Base-by-base conservation (phyloP, 1,140 invertebrate species). In the Drosophila fuyamai region DNA sequence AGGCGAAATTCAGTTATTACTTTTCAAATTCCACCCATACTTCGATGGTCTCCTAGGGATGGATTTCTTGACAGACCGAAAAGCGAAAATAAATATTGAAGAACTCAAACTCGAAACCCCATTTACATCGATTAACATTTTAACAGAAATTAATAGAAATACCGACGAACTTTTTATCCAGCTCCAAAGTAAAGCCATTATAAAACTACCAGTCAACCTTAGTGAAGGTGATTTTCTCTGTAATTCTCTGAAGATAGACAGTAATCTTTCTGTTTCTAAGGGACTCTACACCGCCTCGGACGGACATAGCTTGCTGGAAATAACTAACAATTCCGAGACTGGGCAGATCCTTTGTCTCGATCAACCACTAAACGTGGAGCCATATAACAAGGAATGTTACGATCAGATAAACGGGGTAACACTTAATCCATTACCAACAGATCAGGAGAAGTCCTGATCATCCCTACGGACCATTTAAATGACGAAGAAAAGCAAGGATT, bases 11-110 rank as follows among this genome's bases (percentile, higher is more conserved):
- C 14, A 46, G 44, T 46, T 46, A 12, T 23, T 44, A 41, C 27
- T 57, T 10, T 51, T 71, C 5, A 61, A 62, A 36, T 62, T 62
- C 6, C 53, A 71, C 14, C 38, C 53, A 29, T 43, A 57, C n/a
- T 71, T 71, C 18, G 16, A 63, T 32, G 67, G 59, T 0, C 27
- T 50, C 12, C 27, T 51, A 3, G 47, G 36, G 27, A 36, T 61
- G n/a, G 43, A 59, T 59, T 47, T 62, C 29, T 18, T 62, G 51
- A 62, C 27, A 29, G 12, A 29, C 10, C n/a, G 10, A 8, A 36
- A 59, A 4, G 27, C 32, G 13, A 55, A 55, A 12, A 32, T 47
- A 47, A 35, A 58, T n/a, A 18, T 46, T 13, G 7, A 43, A 43
- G 14, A 43, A 14, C 41, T 43, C 7, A 16, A 43, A 43, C 44